phyloP scores from a whole-genome alignment of 2,113 vertebrate genomes.

The Dasyprocta punctata region DNA sequence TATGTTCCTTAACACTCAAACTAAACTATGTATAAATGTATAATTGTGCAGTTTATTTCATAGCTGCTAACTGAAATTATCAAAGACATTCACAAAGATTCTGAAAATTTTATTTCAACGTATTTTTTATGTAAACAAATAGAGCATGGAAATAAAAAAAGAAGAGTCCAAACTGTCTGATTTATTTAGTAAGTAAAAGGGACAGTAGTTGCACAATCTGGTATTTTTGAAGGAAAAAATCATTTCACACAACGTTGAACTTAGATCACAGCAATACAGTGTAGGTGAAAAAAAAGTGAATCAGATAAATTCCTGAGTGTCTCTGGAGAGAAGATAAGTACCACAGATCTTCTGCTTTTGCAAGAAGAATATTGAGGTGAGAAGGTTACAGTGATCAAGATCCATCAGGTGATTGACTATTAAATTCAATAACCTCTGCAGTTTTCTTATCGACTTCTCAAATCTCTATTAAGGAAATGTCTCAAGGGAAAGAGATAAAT shows the following conservation, averaged over 20 bases:
- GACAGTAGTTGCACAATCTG: conserved; percentile 31
- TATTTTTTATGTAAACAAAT: background rate
- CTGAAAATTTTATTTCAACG: background rate
- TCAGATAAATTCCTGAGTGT: conserved; percentile 53
- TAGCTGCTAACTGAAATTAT: background rate
- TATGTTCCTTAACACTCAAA: background rate
- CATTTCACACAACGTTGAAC: conserved; percentile 64
- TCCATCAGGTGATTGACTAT: conserved; percentile 60
- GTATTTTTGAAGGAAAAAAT: conserved; percentile 66
- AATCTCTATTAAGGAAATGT: conserved; percentile 73
- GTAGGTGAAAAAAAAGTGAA: conserved; percentile 60
- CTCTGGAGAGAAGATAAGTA: conserved; percentile 40
- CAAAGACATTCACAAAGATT: conserved; percentile 25
- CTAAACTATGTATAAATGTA: background rate
- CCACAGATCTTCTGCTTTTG: conserved; percentile 35
- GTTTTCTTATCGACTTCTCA: conserved; percentile 70
- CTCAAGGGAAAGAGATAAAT: conserved; percentile 60
- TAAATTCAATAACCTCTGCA: conserved; percentile 70
- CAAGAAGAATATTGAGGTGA: conserved; percentile 70
- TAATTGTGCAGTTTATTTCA: background rate
- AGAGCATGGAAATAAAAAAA: background rate
- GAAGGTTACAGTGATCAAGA: conserved; percentile 71
- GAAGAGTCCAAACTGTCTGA: background rate
- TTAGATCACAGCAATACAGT: conserved; percentile 47
- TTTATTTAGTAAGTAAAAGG: conserved; percentile 53